phyloP scores from a whole-genome alignment of 2,113 vertebrate genomes.

The Suricata suricatta region DNA sequence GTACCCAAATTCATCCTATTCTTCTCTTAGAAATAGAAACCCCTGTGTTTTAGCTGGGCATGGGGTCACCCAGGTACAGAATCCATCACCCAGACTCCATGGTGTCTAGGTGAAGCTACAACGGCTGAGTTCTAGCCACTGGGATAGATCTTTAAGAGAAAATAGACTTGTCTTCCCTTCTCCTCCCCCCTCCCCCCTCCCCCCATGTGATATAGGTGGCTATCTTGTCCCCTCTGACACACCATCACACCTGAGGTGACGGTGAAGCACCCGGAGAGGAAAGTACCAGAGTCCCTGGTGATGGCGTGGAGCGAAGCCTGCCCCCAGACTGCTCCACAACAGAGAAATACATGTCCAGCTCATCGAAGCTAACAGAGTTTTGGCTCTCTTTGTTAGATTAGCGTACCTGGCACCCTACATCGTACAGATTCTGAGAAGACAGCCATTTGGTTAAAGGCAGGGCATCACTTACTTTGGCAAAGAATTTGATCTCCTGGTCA shows the following conservation, averaged over 20 bases:
- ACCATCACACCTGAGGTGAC: neutral
- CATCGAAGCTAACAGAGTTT: neutral
- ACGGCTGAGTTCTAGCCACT: neutral
- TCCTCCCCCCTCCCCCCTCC: neutral
- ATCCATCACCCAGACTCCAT: neutral
- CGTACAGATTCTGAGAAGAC: neutral
- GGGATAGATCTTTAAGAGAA: neutral
- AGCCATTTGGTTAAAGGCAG: neutral
- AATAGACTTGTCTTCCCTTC: neutral
- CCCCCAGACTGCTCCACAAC: neutral
- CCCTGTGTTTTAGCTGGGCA: neutral
- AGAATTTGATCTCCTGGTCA: conserved; percentile 99
- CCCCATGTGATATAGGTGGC: neutral
- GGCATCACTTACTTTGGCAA: conserved; percentile 93
- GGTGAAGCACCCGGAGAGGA: neutral
- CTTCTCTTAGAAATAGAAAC: neutral
- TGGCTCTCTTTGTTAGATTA: neutral
- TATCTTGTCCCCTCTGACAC: neutral
- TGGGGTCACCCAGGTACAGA: neutral
- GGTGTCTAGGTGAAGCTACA: neutral
- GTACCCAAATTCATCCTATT: neutral
- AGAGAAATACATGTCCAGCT: neutral
- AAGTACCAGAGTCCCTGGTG: neutral
- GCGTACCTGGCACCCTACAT: neutral
- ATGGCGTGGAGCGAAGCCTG: neutral